These are phyloP conservation scores for Apus apus DNA, from an alignment of 2,113 vertebrate genomes.

Conservation along the genomic window DNA sequence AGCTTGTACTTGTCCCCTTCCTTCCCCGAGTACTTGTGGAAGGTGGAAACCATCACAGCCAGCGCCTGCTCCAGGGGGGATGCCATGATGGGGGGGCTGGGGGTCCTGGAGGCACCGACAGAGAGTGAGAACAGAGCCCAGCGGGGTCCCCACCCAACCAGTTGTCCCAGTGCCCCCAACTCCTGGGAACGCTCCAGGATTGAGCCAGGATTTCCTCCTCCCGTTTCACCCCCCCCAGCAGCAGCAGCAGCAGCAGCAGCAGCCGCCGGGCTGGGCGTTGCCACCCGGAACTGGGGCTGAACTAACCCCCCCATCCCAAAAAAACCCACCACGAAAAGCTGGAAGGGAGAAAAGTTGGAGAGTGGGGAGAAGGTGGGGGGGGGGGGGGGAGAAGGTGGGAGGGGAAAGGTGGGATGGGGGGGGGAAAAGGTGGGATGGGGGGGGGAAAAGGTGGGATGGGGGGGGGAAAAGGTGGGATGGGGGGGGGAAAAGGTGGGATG, in stretches of 20 bases:
- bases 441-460: no score
- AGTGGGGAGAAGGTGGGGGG: no score
- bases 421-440: no score
- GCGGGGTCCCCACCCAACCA: no score
- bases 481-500: no score
- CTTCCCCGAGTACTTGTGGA: constrained; percentile 81
- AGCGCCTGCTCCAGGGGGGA: constrained; percentile 67
- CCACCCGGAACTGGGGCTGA: fast-evolving
- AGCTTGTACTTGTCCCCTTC: constrained; percentile 77
- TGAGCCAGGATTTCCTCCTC: background rate
- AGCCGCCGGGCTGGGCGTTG: background rate
- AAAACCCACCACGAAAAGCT: no score
- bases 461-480: no score
- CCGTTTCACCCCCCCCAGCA: background rate
- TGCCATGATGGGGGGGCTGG: constrained; percentile 27
- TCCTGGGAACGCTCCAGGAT: fast-evolving
- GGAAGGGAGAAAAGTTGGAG: no score
- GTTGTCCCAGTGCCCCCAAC: fast-evolving
- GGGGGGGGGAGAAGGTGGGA: no score
- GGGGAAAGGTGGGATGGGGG: no score
- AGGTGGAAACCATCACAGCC: constrained; percentile 71
- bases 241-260: no score
- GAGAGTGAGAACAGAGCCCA: background rate
- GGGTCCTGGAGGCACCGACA: background rate
- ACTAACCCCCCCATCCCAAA: no score